Evolutionary conservation across 1,140 invertebrate species (phyloP), one percentile per base, ranked within the genome.

Genomic region (Varroa destructor): DNA sequence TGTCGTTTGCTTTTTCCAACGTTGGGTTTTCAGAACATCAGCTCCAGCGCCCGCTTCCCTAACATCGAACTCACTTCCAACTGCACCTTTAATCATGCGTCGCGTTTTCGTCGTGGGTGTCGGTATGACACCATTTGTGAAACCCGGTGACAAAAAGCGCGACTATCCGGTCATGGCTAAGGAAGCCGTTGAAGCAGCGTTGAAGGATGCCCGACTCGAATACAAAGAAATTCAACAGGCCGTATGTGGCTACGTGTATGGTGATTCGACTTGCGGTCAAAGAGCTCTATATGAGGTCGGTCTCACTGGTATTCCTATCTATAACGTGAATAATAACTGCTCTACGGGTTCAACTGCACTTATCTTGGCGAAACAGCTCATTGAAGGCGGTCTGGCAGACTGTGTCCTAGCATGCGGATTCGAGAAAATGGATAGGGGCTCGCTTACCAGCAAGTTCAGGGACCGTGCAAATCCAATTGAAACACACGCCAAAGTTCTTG

Each of bases 271-370:
- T 12, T 89, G 88, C 81, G 96, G 96, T 1, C 95, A 99, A 82
- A 83, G 94, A 75, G 89, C 91, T 0, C 76, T 99, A 1, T 99
- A 99, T 80, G 87, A 93, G 79, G 81, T 98, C 55, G 96, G 96
- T 55, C 87, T 98, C 84, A 97, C 87, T 57, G 96, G 94, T 37
- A 96, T 98, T 76, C 96, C 96, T 8, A 88, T 99, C 73, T 94
- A 89, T 81, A 99, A 99, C 83, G 94, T 97, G 0, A 97, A 98
- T 80, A 99, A 99, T 78, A 97, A 97, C 78, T 99, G 96, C 78
- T 89, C 95, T 0, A 97, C 93, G 36, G 96, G 96, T 10, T 91
- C 94, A 0, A 91, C 89, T 71, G 95, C 95, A 1, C 78, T 99
- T 0, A 85, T 87, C 73, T 81, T 99, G 77, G 93, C 87, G 0